Evolutionary conservation across 2,888 invertebrate species (phyloP), one percentile per base, ranked within the genome.

Genomic region (Archips crataeganus): DNA sequence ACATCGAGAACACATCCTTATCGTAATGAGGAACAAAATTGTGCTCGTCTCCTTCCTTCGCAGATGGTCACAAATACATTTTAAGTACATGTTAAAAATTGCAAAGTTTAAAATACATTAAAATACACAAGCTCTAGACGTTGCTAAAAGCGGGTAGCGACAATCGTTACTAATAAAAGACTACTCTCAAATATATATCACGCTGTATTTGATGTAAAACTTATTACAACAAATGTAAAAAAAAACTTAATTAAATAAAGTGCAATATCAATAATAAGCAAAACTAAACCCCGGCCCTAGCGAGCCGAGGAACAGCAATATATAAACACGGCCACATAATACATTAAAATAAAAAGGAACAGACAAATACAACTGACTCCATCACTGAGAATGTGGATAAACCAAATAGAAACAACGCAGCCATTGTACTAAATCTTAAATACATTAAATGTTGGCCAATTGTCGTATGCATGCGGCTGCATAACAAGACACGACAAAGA

Each of bases 181-280:
- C 86, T 84, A 85, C 76, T 83, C 80, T 86, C 84, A 87, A 87
- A 89, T 88, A 88, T 89, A 87, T 88, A 89, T 85, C 88, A 91
- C 88, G 88, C 89, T 93, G 90, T 91, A 92, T 92, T 91, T 90
- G 87, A 90, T 89, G 86, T 89, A 89, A 88, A 91, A 88, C 85
- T 89, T 87, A 88, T 85, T 88, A 90, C 86, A 91, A 90, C 88
- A 86, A 80, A 87, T 85, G 86, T 88, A 89, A 91, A 90, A 87
- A 90, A 90, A 84, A 23, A 39, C 81, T 82, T 84, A 84, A 85
- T 84, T 88, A 87, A 83, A 87, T 82, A 86, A 86, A 88, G 88
- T 90, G 91, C 89, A 90, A 81, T 73, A 72, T 84, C 71, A 83
- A 80, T 82, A 89, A 88, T 82, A 89, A 89, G 88, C 87, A 81